Evolutionary conservation across 2,797 vertebrate species (phyloP).

Genomic region (Phaenicophaeus curvirostris): DNA sequence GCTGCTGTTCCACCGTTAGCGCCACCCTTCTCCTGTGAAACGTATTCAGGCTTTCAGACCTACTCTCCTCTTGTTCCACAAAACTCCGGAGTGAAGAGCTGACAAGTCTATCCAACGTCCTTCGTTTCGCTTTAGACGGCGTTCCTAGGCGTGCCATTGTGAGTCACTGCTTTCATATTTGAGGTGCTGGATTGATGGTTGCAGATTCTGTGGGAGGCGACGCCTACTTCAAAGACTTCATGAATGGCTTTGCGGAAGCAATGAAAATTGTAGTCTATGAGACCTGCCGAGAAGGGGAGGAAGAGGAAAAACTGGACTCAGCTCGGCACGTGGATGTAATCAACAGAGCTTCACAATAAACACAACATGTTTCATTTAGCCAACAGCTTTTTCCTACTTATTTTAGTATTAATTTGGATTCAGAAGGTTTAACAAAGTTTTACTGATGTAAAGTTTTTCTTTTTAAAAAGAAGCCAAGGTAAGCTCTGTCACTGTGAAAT

Average conservation of each 20-base stretch:
- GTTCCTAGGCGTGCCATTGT: conserved; percentile 94
- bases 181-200: conserved; percentile 84
- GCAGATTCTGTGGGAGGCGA: conserved; percentile 86
- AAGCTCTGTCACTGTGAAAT: neutral
- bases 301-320: neutral
- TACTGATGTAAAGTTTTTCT: no score
- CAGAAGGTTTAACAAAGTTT: neutral
- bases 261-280: conserved; percentile 99
- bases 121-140: conserved; percentile 83
- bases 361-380: neutral
- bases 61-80: conserved; percentile 54
- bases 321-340: neutral
- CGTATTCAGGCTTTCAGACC: conserved; percentile 59
- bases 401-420: neutral
- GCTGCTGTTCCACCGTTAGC: conserved; percentile 58
- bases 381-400: neutral
- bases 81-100: conserved; percentile 71
- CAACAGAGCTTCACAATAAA: neutral
- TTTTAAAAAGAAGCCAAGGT: neutral
- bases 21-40: conserved; percentile 52
- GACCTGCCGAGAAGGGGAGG: conserved; percentile 78
- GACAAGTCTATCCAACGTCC: conserved; percentile 35
- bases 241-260: conserved; percentile 99
- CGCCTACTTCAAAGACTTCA: conserved; percentile 97
- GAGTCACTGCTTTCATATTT: conserved; percentile 89